Evolutionary conservation across 2,888 invertebrate species (phyloP), one percentile per base, ranked within the genome.

Genomic region (Amaurobius ferox): DNA sequence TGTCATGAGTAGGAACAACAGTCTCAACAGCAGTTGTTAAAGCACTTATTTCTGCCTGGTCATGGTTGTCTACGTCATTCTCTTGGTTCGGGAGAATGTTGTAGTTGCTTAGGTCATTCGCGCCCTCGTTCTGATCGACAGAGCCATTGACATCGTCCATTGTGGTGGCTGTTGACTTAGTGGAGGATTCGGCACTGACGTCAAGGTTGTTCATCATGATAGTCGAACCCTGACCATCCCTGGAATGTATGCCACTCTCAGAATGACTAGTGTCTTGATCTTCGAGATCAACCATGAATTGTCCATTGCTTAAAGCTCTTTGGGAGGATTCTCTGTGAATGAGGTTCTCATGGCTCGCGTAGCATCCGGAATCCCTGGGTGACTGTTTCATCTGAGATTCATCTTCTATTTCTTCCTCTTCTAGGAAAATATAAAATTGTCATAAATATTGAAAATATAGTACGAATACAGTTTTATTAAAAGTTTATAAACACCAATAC

Each of bases 311-410:
- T 62, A 86, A 76, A 74, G 72, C 74, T 71, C 79, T 74, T 44
- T 79, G 81, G 13, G 87, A 72, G 1, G 76, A 66, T 26, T 90
- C 90, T 62, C 88, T 88, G 66, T 89, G 89, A 40, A 80, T 85
- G 19, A 89, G 85, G 39, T 89, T 89, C 77, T 91, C 91, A 88
- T 90, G 90, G 81, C 91, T 91, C 83, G 90, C 90, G 87, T 91
- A 91, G 81, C 91, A 91, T 6, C 91, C 91, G 7, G 91, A 91
- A 86, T 91, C 91, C 71, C 90, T 88, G 13, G 83, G 79, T 28
- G 89, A 89, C 30, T 87, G 88, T 28, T 81, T 80, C 9, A 72
- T 40, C 35, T 78, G 70, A 29, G 71, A 74, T 70, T 86, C 86
- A 11, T 81, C 77, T 26, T 81, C 80, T 26, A 80, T 80, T 5